Base-by-base conservation (phyloP, 1,140 invertebrate species). In the Capitella teleta region DNA sequence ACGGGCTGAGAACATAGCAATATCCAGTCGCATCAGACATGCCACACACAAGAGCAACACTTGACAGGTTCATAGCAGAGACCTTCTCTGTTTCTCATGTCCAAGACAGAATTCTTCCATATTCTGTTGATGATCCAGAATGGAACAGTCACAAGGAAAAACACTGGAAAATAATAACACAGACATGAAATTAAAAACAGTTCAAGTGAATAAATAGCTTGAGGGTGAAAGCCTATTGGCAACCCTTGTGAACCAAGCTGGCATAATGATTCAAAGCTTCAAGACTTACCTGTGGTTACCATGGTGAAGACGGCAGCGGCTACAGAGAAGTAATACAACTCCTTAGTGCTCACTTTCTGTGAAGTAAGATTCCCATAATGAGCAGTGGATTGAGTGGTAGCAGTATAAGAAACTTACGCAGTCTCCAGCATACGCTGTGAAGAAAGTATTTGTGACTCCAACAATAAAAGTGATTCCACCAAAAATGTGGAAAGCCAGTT, bases 11-110 rank as follows among this genome's bases (percentile, higher is more conserved):
- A n/a, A n/a, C n/a, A n/a, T n/a, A n/a, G n/a, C n/a, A n/a, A n/a
- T n/a, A n/a, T n/a, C n/a, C n/a, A n/a, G n/a, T n/a, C 2, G 36
- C 2, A 37, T 40, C 16, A 43, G 40, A 65, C 58, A 52, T 66
- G 63, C 63, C 63, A 66, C 10, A 66, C n/a, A 49, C 62, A 66
- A n/a, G 56, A 55, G 49, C 63, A 66, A 48, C 63, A 66, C 26
- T 55, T 63, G 18, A 61, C 62, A 24, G 63, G 61, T 43, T 66
- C 63, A 43, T 66, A 66, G 43, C 63, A 66, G 21, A 64, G 10
- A 12, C 63, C 63, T 37, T 45, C 49, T 19, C 59, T 49, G 6
- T 47, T 49, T 19, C 50, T 36, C 16, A 42, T 16, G 46, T 66
- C 57, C 28, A 66, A 48, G 16, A 66, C 56, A 42, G 44, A 55